These are phyloP conservation scores for Papilio helenus DNA, from an alignment of 1,140 invertebrate genomes.

Conservation along the genomic window DNA sequence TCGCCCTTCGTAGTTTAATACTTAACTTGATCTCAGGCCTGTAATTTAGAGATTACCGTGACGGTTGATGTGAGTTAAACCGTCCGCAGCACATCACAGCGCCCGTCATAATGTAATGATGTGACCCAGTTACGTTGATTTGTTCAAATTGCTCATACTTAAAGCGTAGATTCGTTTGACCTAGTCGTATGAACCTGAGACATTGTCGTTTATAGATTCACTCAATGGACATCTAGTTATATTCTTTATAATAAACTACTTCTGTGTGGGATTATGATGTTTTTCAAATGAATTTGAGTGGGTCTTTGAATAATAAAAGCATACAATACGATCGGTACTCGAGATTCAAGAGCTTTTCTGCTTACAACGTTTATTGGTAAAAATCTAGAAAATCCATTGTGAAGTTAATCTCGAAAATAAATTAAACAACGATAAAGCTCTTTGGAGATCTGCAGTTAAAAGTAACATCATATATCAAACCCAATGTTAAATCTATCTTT, in stretches of 20 bases:
- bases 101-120: constrained; percentile 64
- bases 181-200: constrained; percentile 62
- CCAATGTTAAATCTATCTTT: constrained; percentile 30
- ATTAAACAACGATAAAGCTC: neutral
- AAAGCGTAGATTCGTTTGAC: constrained; percentile 68
- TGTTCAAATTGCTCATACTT: constrained; percentile 74
- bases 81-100: constrained; percentile 49
- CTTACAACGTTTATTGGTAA: neutral
- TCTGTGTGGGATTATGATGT: neutral
- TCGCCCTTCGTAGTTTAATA: constrained; percentile 39
- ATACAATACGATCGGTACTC: neutral
- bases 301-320: too few species aligned
- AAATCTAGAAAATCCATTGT: neutral
- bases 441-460: neutral
- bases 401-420: neutral
- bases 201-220: constrained; percentile 38
- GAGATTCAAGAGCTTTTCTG: neutral
- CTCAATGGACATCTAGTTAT: neutral
- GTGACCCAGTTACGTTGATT: constrained; percentile 75
- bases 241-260: neutral
- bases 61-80: constrained; percentile 52
- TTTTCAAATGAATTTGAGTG: too few species aligned
- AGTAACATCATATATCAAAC: constrained; percentile 32
- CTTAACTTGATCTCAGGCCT: constrained; percentile 44
- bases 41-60: constrained; percentile 49